Percentiles rank a stretch among this genome's conserved stretches.
Evolutionary conservation across 2,888 invertebrate genomes (phyloP).

Genomic region (Caenorhabditis sp.): DNA sequence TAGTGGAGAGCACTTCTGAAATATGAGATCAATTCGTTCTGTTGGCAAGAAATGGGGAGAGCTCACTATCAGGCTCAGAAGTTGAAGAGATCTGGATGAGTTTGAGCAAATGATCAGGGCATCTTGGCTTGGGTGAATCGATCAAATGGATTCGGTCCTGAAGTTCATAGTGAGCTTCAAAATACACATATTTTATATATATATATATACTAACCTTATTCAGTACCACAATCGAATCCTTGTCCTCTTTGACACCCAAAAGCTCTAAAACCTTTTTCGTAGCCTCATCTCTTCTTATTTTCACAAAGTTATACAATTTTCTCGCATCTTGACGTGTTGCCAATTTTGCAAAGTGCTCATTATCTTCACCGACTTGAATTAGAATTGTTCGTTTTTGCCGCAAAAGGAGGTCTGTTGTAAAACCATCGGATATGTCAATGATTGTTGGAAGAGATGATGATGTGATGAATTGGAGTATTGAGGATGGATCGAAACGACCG

Average conservation of each 20-base stretch:
- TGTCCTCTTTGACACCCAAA: slow-evolving; percentile 14
- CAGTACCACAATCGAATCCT: neutral
- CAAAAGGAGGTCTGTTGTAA: slow-evolving; percentile 60
- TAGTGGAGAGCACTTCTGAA: slow-evolving; percentile 40
- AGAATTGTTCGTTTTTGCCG: slow-evolving; percentile 49
- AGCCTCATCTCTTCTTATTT: slow-evolving; percentile 10
- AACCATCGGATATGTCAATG: slow-evolving; percentile 60
- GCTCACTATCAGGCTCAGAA: slow-evolving; percentile 30
- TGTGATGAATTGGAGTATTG: slow-evolving; percentile 57
- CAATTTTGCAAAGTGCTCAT: slow-evolving; percentile 40
- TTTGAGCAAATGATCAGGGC: slow-evolving; percentile 37
- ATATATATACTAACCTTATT: slow-evolving; percentile 9
- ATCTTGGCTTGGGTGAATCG: slow-evolving; percentile 10
- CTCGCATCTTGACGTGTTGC: slow-evolving; percentile 41
- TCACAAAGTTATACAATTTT: slow-evolving; percentile 39
- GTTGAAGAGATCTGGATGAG: slow-evolving; percentile 9
- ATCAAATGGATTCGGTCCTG: slow-evolving; percentile 30
- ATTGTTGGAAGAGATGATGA: slow-evolving; percentile 55
- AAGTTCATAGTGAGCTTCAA: neutral
- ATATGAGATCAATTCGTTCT: neutral
- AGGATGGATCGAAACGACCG: slow-evolving; percentile 58
- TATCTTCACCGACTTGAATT: slow-evolving; percentile 25
- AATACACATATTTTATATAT: neutral
- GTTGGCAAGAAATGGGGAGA: too few relatives aligned
- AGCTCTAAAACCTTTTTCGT: slow-evolving; percentile 10